phyloP scores from a whole-genome alignment of 2,888 invertebrate genomes.

The Dolichomitus sp. region DNA sequence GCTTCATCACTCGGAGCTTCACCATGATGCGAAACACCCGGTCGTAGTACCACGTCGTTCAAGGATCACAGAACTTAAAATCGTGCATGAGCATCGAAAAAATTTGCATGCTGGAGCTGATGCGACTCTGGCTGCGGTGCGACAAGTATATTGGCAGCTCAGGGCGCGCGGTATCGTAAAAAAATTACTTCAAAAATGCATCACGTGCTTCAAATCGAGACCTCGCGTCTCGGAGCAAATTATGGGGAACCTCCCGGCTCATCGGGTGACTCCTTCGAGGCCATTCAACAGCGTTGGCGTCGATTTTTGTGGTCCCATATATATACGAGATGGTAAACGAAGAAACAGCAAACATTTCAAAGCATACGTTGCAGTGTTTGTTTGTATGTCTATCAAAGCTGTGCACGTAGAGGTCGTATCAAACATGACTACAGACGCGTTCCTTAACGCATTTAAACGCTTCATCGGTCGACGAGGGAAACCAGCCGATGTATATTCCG shows the following conservation, averaged over 20 bases:
- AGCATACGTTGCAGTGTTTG: background rate
- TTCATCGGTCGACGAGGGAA: background rate
- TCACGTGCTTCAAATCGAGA: too few species aligned
- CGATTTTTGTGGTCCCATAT: too few species aligned
- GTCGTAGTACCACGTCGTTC: background rate
- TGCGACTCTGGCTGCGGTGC: too few species aligned
- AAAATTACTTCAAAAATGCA: too few species aligned
- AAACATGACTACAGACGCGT: background rate
- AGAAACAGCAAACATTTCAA: background rate
- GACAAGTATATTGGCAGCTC: too few species aligned
- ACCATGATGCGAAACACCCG: slow-evolving; percentile 10
- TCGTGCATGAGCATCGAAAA: slow-evolving; percentile 28
- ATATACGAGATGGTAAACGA: too few species aligned
- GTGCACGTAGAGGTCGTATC: background rate
- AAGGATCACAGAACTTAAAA: background rate
- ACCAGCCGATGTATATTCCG: too few species aligned
- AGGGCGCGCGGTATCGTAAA: too few species aligned
- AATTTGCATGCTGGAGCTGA: too few species aligned
- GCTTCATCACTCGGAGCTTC: slow-evolving; percentile 58
- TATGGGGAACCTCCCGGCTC: slow-evolving; percentile 10
- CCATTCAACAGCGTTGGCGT: background rate
- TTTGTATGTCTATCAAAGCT: background rate
- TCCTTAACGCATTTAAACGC: background rate
- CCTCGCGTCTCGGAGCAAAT: too few species aligned
- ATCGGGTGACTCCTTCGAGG: background rate